Percentiles rank a stretch among this genome's conserved stretches.
Evolutionary conservation across 2,113 vertebrate species (phyloP).

Genomic region (Oncorhynchus nerka): DNA sequence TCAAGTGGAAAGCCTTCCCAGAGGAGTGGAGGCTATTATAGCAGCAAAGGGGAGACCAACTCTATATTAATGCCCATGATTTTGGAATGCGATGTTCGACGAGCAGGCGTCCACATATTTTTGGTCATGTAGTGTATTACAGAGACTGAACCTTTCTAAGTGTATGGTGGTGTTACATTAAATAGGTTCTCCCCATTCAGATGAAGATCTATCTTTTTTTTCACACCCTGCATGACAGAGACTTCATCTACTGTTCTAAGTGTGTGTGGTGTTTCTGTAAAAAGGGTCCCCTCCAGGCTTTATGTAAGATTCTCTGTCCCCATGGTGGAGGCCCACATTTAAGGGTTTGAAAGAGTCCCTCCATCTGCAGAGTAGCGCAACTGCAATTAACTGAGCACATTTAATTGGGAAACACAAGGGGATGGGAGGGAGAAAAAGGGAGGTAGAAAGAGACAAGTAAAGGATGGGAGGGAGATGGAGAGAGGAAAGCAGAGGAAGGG

Average conservation of each 20-base stretch:
- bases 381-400: conserved; percentile 35
- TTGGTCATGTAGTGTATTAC: neutral
- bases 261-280: neutral
- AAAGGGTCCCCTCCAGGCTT: conserved; percentile 45
- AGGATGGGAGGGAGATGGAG: conserved; percentile 19
- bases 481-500: conserved; percentile 9
- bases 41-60: too few relatives aligned
- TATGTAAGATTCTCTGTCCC: conserved; percentile 48
- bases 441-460: conserved; percentile 30
- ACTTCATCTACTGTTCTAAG: too few relatives aligned
- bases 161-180: conserved; percentile 30
- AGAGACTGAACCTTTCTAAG: neutral
- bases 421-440: conserved; percentile 22
- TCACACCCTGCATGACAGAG: too few relatives aligned
- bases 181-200: conserved; percentile 37
- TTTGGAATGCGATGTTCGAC: too few relatives aligned
- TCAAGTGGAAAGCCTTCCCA: too few relatives aligned
- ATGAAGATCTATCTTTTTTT: too few relatives aligned
- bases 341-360: conserved; percentile 36
- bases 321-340: conserved; percentile 29
- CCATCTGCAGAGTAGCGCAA: conserved; percentile 21
- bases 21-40: too few relatives aligned
- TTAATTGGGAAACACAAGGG: conserved; percentile 58
- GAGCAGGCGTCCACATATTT: too few relatives aligned
- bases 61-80: too few relatives aligned